phyloP scores from a whole-genome alignment of 2,113 vertebrate genomes.

The Trachemys scripta region DNA sequence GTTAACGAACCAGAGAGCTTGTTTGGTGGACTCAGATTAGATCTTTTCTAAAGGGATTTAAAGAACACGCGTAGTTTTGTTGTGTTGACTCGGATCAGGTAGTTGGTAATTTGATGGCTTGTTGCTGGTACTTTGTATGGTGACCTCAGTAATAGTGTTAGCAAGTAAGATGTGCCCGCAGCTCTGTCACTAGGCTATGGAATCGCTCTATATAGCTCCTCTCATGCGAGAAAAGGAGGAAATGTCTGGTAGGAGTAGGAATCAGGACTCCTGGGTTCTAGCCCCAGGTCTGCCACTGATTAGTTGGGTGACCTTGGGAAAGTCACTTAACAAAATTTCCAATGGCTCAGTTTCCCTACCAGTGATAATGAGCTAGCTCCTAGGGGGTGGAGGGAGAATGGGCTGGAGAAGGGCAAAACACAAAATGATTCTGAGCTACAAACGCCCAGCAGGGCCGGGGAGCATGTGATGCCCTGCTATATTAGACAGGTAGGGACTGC shows the following conservation, averaged over 20 bases:
- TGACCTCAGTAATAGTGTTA: conserved; percentile 9
- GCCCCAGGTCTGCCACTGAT: neutral
- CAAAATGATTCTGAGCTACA: neutral
- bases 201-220: neutral
- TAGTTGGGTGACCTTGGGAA: neutral
- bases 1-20: neutral
- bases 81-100: neutral
- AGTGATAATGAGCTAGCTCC: neutral
- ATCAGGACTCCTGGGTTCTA: neutral
- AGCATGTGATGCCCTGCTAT: accelerated
- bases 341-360: neutral
- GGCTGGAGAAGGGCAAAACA: neutral
- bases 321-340: neutral
- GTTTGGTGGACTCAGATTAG: neutral
- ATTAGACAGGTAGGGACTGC: accelerated
- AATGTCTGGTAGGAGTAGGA: neutral
- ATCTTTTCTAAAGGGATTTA: neutral
- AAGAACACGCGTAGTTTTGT: neutral
- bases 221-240: neutral
- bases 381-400: accelerated
- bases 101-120: neutral
- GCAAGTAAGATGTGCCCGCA: neutral
- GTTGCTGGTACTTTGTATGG: conserved; percentile 1
- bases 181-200: neutral
- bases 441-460: neutral